phyloP scores from a whole-genome alignment of 2,888 invertebrate genomes.

The Hypselothyrea guttata region DNA sequence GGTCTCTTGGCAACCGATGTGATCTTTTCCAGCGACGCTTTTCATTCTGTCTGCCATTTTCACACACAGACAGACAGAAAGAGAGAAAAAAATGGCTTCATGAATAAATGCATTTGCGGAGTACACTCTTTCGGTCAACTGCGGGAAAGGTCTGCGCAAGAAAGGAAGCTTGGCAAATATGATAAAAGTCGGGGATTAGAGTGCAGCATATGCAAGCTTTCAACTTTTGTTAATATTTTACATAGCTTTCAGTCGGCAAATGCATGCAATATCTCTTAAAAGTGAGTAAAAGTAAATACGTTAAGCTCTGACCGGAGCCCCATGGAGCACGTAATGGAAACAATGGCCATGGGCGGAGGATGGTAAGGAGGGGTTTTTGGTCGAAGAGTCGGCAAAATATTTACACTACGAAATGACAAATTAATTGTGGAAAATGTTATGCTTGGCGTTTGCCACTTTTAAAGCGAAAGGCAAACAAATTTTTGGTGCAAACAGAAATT shows the following conservation, averaged over 20 bases:
- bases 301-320: constrained; percentile 19
- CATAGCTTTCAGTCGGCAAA: constrained; percentile 23
- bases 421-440: constrained; percentile 57
- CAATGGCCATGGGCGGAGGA: too few relatives aligned
- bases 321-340: too few relatives aligned
- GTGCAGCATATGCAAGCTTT: constrained; percentile 56
- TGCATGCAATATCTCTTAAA: constrained; percentile 28
- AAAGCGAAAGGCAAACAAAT: constrained; percentile 53
- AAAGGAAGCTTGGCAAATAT: constrained; percentile 37
- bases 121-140: constrained; percentile 42
- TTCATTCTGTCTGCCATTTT: constrained; percentile 33
- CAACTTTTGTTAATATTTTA: constrained; percentile 55
- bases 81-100: constrained; percentile 26
- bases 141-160: neutral
- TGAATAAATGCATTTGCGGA: constrained; percentile 62
- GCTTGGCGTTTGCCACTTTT: constrained; percentile 29
- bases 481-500: constrained; percentile 56
- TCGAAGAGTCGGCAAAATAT: constrained; percentile 37
- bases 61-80: constrained; percentile 16
- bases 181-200: constrained; percentile 52
- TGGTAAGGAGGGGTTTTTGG: neutral
- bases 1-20: constrained; percentile 14
- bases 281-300: constrained; percentile 30
- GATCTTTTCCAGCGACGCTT: constrained; percentile 22
- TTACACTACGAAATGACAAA: constrained; percentile 56